Evolutionary conservation across 2,888 invertebrate genomes (phyloP), one percentile per base, ranked within the genome.

Genomic region (Sinodicranocentrus sp.): DNA sequence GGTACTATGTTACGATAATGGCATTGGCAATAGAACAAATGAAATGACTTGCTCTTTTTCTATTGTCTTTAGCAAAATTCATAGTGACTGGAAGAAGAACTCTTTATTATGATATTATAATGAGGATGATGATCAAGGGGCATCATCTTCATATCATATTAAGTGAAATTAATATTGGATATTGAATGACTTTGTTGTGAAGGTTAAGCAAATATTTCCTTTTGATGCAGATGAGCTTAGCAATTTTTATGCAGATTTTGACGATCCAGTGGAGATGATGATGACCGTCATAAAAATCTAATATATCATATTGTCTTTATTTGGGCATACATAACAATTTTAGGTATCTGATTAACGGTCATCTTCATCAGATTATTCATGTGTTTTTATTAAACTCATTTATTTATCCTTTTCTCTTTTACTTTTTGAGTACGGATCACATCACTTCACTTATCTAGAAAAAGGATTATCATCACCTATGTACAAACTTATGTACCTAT

Each of bases 141-240:
- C 28, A 28, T 28, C 61, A 61, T 61, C 28, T 8, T 26, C 33
- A 39, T 28, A 25, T 17, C 13, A 57, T 25, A 15, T 57, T 25
- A 57, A 61, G 61, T 61, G 61, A 65, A 65, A 65, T 65, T 65
- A 43, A 39, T 65, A 39, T 39, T 3, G 21, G 39, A 33, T 68
- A 68, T 77, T 43, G 68, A 68, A 44, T 77, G 57, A 57, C 77
- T 76, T 33, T n/a, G 57, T 61, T 33, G 21, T 68, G 77, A 77
- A 77, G 77, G 77, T 77, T 77, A 77, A 17, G 21, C 48, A 61
- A 70, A 68, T 77, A 68, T 57, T 77, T 33, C 54, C 59, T 77
- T 77, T 77, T 77, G 39, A 77, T 77, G 77, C 77, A 77, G 77
- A 77, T 77, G 52, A 68, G 77, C 17, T 43, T 21, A 23, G 67